Evolutionary conservation across 2,797 vertebrate genomes (phyloP), one percentile per base, ranked within the genome.

Genomic region (Artibeus lituratus): DNA sequence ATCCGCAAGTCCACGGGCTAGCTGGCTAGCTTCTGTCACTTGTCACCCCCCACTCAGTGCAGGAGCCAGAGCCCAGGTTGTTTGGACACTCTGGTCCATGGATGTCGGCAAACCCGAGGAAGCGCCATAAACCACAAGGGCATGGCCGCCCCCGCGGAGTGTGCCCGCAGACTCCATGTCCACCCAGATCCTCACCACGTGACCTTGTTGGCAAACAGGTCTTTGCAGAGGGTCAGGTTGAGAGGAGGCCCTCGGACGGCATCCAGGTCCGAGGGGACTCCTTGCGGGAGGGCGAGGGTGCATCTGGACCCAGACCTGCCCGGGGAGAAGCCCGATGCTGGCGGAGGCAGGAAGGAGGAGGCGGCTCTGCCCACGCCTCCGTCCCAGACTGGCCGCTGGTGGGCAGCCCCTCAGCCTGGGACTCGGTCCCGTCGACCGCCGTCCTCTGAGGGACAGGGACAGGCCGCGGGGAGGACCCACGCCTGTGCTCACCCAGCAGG

Each of bases 71-170:
- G 44, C 57, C 59, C 16, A 0, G 0, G 1, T 26, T 8, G 5
- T 4, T 7, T 24, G n/a, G 70, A 29, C 4, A 1, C n/a, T n/a
- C 9, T 15, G 37, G 32, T 74, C 77, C 3, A 16, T 62, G 44
- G 49, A 67, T 2, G 47, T 2, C 62, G 22, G 78, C 35, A 90
- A 51, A 37, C 4, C 67, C 3, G 2, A 81, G 59, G 2, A 49
- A 57, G 53, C 9, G 35, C 37, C 37, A 8, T 29, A 32, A 39
- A 39, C 35, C 2, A 4, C 11, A 22, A n/a, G 7, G 44, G 42
- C 16, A 5, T 2, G 1, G 2, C 7, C 18, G 5, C 3, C 42
- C 37, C 1, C 5, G 2, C 0, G 1, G 1, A 26, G 15, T 2
- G 4, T 37, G n/a, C 11, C 29, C n/a, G n/a, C 49, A 51, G 39